Conservation (phyloP, 2,888 invertebrate genomes). For the Trissolcus brochymenae region DNA sequence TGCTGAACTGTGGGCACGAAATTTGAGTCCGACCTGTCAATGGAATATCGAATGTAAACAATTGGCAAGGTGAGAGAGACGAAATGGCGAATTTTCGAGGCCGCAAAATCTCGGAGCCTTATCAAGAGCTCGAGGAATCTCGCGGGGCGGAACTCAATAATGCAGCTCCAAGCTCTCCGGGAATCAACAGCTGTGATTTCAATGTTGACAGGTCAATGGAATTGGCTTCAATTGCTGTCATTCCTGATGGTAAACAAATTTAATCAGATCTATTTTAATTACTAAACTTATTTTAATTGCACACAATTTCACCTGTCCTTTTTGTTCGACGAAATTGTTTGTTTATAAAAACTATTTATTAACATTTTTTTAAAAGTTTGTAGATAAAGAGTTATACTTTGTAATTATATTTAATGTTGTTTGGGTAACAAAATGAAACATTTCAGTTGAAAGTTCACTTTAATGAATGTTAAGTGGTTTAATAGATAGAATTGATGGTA, state of each 20-base stretch:
- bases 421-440: too few species aligned
- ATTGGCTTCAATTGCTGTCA: constrained; percentile 87
- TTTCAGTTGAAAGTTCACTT: too few species aligned
- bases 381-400: too few species aligned
- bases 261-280: constrained; percentile 11
- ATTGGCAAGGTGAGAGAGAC: too few species aligned
- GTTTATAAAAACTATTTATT: too few species aligned
- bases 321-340: not conserved
- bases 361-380: too few species aligned
- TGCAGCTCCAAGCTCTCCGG: constrained; percentile 49
- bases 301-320: not conserved
- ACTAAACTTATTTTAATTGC: not conserved
- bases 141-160: constrained; percentile 68
- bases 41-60: too few species aligned
- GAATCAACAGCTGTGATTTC: constrained; percentile 59
- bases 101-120: constrained; percentile 66
- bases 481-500: too few species aligned
- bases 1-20: too few species aligned
- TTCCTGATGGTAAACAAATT: constrained; percentile 84
- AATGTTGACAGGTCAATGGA: constrained; percentile 78
- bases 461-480: too few species aligned
- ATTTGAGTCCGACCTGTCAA: too few species aligned
- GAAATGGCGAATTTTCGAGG: constrained; percentile 63
- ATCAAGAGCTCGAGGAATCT: constrained; percentile 68
- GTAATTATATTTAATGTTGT: too few species aligned